These are phyloP conservation scores for Gorsachius goisagi DNA, from an alignment of 2,113 vertebrate genomes.

Conservation along the genomic window DNA sequence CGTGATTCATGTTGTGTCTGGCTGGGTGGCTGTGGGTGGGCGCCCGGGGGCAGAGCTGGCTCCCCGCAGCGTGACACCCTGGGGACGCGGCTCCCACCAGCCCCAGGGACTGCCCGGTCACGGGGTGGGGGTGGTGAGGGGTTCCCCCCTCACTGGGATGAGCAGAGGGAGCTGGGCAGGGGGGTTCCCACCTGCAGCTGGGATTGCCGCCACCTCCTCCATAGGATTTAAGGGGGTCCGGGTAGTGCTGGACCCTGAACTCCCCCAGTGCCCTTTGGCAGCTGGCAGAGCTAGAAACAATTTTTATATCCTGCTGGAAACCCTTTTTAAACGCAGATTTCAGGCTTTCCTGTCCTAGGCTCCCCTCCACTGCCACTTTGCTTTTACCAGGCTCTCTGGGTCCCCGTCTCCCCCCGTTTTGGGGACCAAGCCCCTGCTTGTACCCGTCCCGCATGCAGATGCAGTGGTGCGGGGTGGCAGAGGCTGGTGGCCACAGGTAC, in stretches of 20 bases:
- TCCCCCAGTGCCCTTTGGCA: neutral
- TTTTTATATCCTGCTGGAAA: neutral
- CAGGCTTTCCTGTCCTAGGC: neutral
- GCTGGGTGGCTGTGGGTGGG: neutral
- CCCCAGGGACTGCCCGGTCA: neutral
- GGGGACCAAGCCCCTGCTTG: rapidly evolving
- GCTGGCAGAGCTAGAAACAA: neutral
- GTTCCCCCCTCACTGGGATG: neutral
- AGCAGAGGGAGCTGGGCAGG: neutral
- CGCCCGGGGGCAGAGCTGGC: neutral
- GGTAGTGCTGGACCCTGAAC: neutral
- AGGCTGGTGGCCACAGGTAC: neutral
- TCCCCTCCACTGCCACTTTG: neutral
- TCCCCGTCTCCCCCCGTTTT: rapidly evolving
- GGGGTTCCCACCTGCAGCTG: neutral
- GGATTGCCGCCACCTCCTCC: neutral
- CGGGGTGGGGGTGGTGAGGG: neutral
- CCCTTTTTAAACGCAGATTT: neutral
- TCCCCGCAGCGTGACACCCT: neutral
- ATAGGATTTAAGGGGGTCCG: neutral
- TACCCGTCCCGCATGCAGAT: rapidly evolving
- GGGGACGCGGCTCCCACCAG: neutral
- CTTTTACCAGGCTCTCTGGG: neutral
- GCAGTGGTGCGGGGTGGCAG: neutral
- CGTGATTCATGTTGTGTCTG: neutral